These are phyloP conservation scores for Cheilinus undulatus DNA, from an alignment of 2,113 vertebrate species.

Conservation along the genomic window DNA sequence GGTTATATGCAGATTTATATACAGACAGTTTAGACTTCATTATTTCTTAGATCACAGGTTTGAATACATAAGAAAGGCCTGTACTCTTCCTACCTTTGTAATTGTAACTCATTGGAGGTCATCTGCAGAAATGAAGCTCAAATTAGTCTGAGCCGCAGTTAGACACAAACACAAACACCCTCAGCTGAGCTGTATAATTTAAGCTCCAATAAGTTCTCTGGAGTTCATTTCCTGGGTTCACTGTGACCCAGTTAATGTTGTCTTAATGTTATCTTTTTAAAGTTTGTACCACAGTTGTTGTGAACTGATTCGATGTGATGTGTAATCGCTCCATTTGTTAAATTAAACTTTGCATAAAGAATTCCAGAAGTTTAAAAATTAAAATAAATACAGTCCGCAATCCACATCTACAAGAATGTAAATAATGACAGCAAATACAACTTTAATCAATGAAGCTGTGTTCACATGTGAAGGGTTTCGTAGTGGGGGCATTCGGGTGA, in stretches of 20 bases:
- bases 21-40: no score
- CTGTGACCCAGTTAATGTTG: not conserved
- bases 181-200: not conserved
- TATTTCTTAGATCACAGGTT: not conserved
- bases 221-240: not conserved
- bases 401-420: no score
- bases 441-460: no score
- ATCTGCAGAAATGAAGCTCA: slow-evolving; percentile 19
- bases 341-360: no score
- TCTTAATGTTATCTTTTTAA: not conserved
- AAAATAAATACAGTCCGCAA: no score
- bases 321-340: no score
- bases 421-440: no score
- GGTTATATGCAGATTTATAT: no score
- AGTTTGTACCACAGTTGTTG: not conserved
- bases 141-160: not conserved
- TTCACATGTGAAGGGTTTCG: no score
- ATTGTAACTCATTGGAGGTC: slow-evolving; percentile 6
- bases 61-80: not conserved
- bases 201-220: not conserved
- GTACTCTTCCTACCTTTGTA: not conserved
- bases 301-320: not conserved
- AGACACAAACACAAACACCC: slow-evolving; percentile 2
- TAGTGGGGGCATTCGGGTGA: no score
- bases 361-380: no score